These are phyloP conservation scores for Dendrocincla tyrannina DNA, from an alignment of 2,797 vertebrate species.

Conservation along the genomic window DNA sequence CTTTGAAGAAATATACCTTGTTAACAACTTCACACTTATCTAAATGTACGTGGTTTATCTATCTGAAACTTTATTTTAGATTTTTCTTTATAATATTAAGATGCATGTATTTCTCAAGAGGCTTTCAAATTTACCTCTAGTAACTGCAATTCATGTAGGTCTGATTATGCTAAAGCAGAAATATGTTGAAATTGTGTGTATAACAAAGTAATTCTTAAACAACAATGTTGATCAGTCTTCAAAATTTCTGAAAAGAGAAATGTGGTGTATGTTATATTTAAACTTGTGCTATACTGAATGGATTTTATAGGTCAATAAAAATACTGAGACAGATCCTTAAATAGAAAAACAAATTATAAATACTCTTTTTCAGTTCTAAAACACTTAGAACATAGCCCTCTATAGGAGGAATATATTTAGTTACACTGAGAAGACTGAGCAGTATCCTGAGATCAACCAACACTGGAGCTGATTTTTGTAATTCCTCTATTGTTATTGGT, in stretches of 20 bases:
- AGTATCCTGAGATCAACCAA: accelerated
- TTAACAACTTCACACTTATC: neutral
- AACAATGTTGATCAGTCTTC: neutral
- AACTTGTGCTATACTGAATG: neutral
- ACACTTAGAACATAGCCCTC: neutral
- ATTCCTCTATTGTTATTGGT: neutral
- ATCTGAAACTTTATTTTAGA: neutral
- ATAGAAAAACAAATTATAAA: neutral
- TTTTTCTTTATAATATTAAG: neutral
- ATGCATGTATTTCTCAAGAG: neutral
- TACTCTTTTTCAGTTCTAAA: neutral
- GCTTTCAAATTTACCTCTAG: neutral
- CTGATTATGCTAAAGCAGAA: neutral
- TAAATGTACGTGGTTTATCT: neutral
- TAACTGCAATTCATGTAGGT: neutral
- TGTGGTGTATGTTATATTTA: neutral
- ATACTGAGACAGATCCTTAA: neutral
- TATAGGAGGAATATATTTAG: neutral
- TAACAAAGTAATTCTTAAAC: neutral
- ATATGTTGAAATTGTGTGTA: neutral
- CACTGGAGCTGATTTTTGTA: neutral
- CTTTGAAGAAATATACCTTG: neutral
- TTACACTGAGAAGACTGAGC: neutral
- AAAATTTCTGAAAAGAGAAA: neutral
- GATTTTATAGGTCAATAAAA: neutral